Conservation (phyloP, 2,113 vertebrate genomes). For the Pachyramphus minor region DNA sequence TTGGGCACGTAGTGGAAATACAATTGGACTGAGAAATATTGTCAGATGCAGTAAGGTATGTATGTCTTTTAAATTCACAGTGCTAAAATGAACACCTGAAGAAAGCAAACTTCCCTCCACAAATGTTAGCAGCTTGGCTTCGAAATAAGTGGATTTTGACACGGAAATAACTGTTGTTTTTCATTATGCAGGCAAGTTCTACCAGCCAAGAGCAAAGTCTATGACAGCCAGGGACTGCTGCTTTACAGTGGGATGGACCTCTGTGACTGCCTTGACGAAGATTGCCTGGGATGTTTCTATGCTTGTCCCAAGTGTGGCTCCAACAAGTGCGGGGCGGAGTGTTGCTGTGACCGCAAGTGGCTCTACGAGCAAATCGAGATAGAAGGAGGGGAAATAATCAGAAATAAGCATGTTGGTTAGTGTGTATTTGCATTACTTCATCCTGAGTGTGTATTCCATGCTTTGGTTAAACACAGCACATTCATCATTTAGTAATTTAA, state of each 20-base stretch:
- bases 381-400: conserved; percentile 93
- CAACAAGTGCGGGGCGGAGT: conserved; percentile 90
- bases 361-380: conserved; percentile 97
- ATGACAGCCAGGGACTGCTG: conserved; percentile 88
- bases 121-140: background rate
- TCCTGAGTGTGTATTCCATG: accelerated
- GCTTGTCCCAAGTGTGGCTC: conserved; percentile 88
- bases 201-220: conserved; percentile 88
- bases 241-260: conserved; percentile 88
- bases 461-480: background rate
- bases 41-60: background rate
- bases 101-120: background rate
- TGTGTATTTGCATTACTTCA: background rate
- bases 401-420: conserved; percentile 86
- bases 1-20: background rate
- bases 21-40: background rate
- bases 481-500: background rate
- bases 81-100: background rate
- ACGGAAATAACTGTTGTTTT: background rate
- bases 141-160: background rate
- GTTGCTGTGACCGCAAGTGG: conserved; percentile 97
- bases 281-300: conserved; percentile 96
- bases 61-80: background rate
- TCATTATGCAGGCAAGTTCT: conserved; percentile 76
- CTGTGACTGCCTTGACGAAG: conserved; percentile 93